These are phyloP conservation scores for Hemiscyllium ocellatum DNA, from an alignment of 2,113 vertebrate genomes.

Conservation along the genomic window DNA sequence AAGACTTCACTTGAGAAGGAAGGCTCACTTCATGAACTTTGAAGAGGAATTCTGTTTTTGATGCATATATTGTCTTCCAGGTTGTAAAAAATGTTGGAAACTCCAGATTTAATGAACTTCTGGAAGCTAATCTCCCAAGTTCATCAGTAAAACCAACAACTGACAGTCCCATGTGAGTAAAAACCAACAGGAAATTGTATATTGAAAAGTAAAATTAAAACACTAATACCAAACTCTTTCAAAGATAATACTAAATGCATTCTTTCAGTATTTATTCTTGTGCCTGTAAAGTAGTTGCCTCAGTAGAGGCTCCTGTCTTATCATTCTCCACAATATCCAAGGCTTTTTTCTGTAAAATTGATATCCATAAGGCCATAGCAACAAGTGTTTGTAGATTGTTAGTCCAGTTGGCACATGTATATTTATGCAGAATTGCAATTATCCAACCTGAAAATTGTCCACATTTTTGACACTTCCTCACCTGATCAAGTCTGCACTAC, in stretches of 20 bases:
- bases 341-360: neutral
- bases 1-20: neutral
- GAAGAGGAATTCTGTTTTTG: neutral
- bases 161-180: slow-evolving; percentile 57
- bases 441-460: neutral
- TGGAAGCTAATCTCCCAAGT: slow-evolving; percentile 55
- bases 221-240: neutral
- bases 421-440: neutral
- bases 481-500: neutral
- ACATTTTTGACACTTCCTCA: neutral
- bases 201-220: neutral
- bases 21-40: neutral
- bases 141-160: slow-evolving; percentile 50
- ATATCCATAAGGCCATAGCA: neutral
- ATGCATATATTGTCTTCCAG: slow-evolving; percentile 45
- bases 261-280: neutral
- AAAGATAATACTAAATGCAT: neutral
- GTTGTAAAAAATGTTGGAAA: slow-evolving; percentile 60
- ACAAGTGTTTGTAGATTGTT: neutral
- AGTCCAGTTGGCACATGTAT: neutral
- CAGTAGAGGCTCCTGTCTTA: neutral
- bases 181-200: neutral
- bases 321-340: neutral
- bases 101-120: slow-evolving; percentile 56
- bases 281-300: neutral